These are phyloP conservation scores for Tolypeutes matacus DNA, from an alignment of 2,797 vertebrate species.

Conservation along the genomic window DNA sequence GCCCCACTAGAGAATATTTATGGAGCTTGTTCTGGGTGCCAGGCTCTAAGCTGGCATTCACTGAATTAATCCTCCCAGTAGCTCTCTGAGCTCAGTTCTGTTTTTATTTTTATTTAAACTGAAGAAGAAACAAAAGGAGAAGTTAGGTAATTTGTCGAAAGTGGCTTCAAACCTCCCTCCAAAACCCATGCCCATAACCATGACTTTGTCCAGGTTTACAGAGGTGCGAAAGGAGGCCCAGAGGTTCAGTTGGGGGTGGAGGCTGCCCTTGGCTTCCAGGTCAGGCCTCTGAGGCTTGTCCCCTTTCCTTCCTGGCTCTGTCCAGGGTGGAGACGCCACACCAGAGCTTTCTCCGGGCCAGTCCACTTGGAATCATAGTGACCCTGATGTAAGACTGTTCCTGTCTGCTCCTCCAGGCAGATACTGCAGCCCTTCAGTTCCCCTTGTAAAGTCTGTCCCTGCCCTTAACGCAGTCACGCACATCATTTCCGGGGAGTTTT, in stretches of 20 bases:
- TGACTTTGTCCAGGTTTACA: neutral
- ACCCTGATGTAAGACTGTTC: neutral
- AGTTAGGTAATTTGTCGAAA: neutral
- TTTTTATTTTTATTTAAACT: neutral
- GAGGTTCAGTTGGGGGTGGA: too few relatives aligned
- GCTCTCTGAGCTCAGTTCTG: neutral
- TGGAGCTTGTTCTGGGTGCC: slow-evolving; percentile 45
- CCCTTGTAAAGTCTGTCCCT: neutral
- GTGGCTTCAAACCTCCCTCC: neutral
- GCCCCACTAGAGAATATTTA: slow-evolving; percentile 61
- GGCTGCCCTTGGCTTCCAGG: neutral
- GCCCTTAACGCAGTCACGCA: accelerated
- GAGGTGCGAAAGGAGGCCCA: neutral
- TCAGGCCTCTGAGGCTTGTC: neutral
- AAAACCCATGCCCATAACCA: neutral
- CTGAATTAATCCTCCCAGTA: slow-evolving; percentile 22
- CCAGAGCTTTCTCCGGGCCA: neutral
- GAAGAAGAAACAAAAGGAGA: slow-evolving; percentile 44
- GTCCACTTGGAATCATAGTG: neutral
- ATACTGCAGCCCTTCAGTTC: neutral
- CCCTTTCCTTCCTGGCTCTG: neutral
- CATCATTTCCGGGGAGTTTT: neutral
- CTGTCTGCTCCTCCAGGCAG: neutral
- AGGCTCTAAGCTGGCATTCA: slow-evolving; percentile 21
- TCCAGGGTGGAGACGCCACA: neutral